A percentile compares a stretch with the other conserved stretches of the same genome.
Evolutionary conservation across 2,888 invertebrate species (phyloP).

Genomic region (Oscheius sp.): DNA sequence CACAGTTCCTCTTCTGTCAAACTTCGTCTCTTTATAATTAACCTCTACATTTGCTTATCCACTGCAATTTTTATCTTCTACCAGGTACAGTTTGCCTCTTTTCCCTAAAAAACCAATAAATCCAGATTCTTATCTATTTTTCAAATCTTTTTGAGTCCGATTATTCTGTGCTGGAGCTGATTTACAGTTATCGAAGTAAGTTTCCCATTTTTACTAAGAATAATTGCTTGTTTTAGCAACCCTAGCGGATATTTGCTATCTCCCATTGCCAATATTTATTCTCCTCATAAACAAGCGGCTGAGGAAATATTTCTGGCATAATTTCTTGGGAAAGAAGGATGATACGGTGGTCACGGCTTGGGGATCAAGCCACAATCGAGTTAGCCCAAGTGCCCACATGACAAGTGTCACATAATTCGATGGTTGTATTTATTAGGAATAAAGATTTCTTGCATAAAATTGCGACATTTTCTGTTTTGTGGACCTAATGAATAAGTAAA

Average conservation of each 20-base stretch:
- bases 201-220: background rate
- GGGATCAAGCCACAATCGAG: too few relatives aligned
- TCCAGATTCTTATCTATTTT: conserved; percentile 11
- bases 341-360: background rate
- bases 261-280: conserved; percentile 15
- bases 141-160: conserved; percentile 5
- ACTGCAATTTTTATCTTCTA: background rate
- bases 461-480: too few relatives aligned
- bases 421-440: too few relatives aligned
- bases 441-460: too few relatives aligned
- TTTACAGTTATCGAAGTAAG: conserved; percentile 20
- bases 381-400: too few relatives aligned
- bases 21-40: background rate
- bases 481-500: too few relatives aligned
- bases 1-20: background rate
- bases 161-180: conserved; percentile 6
- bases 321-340: too few relatives aligned
- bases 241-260: conserved; percentile 11
- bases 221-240: background rate
- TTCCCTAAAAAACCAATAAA: background rate
- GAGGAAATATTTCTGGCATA: background rate
- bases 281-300: background rate
- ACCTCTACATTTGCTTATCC: conserved; percentile 1
- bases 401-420: too few relatives aligned
- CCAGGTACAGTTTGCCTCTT: background rate